Evolutionary conservation across 2,113 vertebrate genomes (phyloP).

Genomic region (Benitochromis conjunctus): DNA sequence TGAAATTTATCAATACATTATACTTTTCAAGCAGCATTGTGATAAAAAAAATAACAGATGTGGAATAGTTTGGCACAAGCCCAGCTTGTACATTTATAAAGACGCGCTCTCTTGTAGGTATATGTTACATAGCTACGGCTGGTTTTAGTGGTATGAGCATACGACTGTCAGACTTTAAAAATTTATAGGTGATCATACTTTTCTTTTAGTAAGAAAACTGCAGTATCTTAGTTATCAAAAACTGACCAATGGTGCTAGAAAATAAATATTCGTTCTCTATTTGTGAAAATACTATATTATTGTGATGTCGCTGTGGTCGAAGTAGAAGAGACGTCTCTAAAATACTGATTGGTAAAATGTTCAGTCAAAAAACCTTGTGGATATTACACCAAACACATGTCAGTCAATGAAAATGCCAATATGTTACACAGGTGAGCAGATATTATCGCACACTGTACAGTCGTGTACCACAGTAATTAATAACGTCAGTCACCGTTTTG

Average conservation of each 20-base stretch:
- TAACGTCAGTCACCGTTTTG: neutral
- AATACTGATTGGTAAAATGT: slow-evolving; percentile 55
- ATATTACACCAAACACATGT: neutral
- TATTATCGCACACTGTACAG: neutral
- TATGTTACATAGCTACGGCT: neutral
- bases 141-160: neutral
- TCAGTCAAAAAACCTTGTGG: slow-evolving; percentile 20
- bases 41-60: neutral
- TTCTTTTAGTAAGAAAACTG: neutral
- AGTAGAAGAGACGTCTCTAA: neutral
- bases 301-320: slow-evolving; percentile 9
- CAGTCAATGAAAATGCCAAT: neutral
- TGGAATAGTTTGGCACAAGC: slow-evolving; percentile 39
- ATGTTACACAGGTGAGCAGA: neutral
- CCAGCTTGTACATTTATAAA: slow-evolving; percentile 54
- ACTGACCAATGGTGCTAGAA: neutral
- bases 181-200: neutral
- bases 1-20: slow-evolving; percentile 26
- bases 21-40: slow-evolving; percentile 41
- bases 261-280: slow-evolving; percentile 4
- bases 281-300: slow-evolving; percentile 34
- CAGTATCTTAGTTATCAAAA: neutral
- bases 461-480: neutral
- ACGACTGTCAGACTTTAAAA: neutral
- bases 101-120: neutral